These are phyloP conservation scores for Harpagifer antarcticus DNA, from an alignment of 2,797 vertebrate genomes.

Conservation along the genomic window DNA sequence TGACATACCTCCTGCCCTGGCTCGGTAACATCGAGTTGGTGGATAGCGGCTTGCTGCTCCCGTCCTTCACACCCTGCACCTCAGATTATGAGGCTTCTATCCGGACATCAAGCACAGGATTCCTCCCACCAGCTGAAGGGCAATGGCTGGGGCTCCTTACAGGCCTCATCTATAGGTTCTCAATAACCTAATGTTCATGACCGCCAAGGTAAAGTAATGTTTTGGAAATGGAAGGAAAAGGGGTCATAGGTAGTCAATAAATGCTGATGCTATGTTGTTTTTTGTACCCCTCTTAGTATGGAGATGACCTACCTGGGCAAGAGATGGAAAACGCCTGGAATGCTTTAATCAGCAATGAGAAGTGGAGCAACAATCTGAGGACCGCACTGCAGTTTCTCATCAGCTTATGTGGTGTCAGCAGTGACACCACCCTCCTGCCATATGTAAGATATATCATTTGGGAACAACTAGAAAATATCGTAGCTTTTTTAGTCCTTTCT, in stretches of 20 bases:
- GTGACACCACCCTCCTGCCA: slow-evolving; percentile 93
- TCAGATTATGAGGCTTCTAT: slow-evolving; percentile 89
- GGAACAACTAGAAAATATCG: background rate
- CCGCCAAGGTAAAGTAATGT: slow-evolving; percentile 89
- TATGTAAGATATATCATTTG: slow-evolving; percentile 84
- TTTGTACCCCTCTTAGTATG: slow-evolving; percentile 85
- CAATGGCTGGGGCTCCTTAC: slow-evolving; percentile 95
- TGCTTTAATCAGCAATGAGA: slow-evolving; percentile 94
- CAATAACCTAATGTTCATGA: slow-evolving; percentile 99
- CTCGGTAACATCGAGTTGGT: slow-evolving; percentile 96
- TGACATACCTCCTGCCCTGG: slow-evolving; percentile 96
- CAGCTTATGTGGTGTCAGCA: slow-evolving; percentile 97
- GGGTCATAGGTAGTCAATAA: background rate
- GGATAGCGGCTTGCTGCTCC: slow-evolving; percentile 92
- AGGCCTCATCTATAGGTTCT: slow-evolving; percentile 96
- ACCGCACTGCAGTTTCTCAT: slow-evolving; percentile 96
- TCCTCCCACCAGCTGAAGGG: slow-evolving; percentile 88
- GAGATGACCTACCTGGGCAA: slow-evolving; percentile 94
- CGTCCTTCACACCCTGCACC: slow-evolving; percentile 89
- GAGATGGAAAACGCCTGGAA: slow-evolving; percentile 99
- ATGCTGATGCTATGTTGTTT: background rate
- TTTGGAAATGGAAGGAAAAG: background rate
- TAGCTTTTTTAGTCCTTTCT: background rate
- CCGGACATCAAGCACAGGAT: slow-evolving; percentile 77
- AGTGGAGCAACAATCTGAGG: slow-evolving; percentile 96